phyloP scores from a whole-genome alignment of 2,888 invertebrate genomes.

The Mythimna impura region DNA sequence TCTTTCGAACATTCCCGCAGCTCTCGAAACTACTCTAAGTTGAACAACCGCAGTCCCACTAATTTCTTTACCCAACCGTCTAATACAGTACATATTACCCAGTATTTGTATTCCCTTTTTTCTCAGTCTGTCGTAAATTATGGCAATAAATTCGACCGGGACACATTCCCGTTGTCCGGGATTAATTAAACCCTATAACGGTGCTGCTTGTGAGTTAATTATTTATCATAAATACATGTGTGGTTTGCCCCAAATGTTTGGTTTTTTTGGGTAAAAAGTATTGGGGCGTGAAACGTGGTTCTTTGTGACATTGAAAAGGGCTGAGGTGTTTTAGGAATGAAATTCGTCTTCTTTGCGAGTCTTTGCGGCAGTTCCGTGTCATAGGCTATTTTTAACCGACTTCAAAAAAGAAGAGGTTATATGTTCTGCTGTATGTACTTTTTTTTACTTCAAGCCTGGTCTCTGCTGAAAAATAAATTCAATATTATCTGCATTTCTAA shows the following conservation, averaged over 20 bases:
- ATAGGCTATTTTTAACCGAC: not conserved
- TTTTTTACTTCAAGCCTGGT: too few species aligned
- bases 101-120: slow-evolving; percentile 84
- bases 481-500: too few species aligned
- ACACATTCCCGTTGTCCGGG: slow-evolving; percentile 81
- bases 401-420: not conserved
- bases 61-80: slow-evolving; percentile 59
- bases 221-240: slow-evolving; percentile 66
- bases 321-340: not conserved
- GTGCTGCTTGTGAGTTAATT: slow-evolving; percentile 70
- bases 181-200: slow-evolving; percentile 86
- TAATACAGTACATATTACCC: slow-evolving; percentile 75
- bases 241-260: slow-evolving; percentile 56
- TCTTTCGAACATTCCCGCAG: not conserved
- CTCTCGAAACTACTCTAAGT: not conserved
- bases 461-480: too few species aligned
- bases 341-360: not conserved
- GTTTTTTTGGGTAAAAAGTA: slow-evolving; percentile 34
- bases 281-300: slow-evolving; percentile 9
- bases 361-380: not conserved
- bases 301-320: slow-evolving; percentile 21
- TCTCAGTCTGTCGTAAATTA: slow-evolving; percentile 85
- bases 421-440: not conserved
- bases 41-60: slow-evolving; percentile 12
- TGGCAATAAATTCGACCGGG: slow-evolving; percentile 84